Percentiles rank a stretch among this genome's conserved stretches.
Conservation (phyloP, 2,113 vertebrate genomes). For the Lichenostomus cassidix region DNA sequence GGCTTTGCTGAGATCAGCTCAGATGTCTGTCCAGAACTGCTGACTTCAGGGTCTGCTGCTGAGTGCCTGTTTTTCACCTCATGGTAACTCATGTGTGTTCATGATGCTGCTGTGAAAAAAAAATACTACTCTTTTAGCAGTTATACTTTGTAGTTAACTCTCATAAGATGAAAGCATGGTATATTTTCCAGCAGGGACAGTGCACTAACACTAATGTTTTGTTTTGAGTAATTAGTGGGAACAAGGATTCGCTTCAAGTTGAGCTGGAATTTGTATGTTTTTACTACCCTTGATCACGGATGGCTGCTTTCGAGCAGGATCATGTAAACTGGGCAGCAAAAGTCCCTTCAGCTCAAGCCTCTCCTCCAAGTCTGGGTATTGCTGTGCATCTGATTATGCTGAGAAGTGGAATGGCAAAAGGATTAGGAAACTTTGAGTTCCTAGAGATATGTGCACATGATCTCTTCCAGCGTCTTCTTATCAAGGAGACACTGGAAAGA, state of each 20-base stretch:
- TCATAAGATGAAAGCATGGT: not conserved
- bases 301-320: not conserved
- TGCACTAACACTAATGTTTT: not conserved
- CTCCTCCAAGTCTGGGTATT: not conserved
- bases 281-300: not conserved
- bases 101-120: not conserved
- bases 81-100: not conserved
- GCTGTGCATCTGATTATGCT: not conserved
- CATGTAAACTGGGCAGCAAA: not conserved
- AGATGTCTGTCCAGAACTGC: conserved; percentile 2
- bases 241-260: not conserved
- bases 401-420: not conserved
- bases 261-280: not conserved
- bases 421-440: not conserved
- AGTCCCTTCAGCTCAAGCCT: not conserved
- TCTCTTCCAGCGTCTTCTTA: not conserved
- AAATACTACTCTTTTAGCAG: not conserved
- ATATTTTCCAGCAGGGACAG: not conserved
- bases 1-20: conserved; percentile 33
- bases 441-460: not conserved
- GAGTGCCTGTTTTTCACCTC: not conserved
- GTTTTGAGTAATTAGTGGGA: not conserved
- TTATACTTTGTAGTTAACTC: not conserved
- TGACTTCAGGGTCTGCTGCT: not conserved
- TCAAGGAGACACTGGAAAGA: not conserved